A percentile compares a stretch with the other conserved stretches of the same genome.
Evolutionary conservation across 2,797 vertebrate species (phyloP).

Genomic region (Phrynocephalus vlangalii): DNA sequence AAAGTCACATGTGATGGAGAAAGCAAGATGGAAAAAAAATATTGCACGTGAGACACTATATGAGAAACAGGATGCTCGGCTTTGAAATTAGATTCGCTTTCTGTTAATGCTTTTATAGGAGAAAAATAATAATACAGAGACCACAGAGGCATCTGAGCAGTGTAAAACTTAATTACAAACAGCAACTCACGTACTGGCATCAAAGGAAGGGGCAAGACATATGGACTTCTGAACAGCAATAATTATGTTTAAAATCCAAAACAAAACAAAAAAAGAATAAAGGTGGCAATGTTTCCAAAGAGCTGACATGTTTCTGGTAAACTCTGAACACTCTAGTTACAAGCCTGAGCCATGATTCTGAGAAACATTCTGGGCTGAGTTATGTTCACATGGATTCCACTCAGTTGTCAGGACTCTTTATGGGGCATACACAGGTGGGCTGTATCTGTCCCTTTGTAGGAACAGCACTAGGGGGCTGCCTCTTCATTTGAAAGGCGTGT

Average conservation of each 20-base stretch:
- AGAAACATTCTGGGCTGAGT: slow-evolving; percentile 47
- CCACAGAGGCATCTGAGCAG: slow-evolving; percentile 66
- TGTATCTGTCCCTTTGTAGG: not conserved
- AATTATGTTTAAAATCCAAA: slow-evolving; percentile 53
- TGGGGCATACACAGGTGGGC: not conserved
- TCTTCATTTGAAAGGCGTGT: not conserved
- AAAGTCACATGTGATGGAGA: slow-evolving; percentile 52
- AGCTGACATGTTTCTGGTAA: slow-evolving; percentile 46
- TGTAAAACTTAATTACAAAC: slow-evolving; percentile 75
- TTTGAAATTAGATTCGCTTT: slow-evolving; percentile 69
- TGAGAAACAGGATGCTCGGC: slow-evolving; percentile 72
- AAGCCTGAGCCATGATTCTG: slow-evolving; percentile 53
- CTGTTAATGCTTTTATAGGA: slow-evolving; percentile 61
- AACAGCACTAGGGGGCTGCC: not conserved
- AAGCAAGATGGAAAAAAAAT: slow-evolving; percentile 67
- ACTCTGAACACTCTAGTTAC: slow-evolving; percentile 39
- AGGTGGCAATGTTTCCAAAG: slow-evolving; percentile 36
- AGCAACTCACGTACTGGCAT: slow-evolving; percentile 54
- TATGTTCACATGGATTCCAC: not conserved
- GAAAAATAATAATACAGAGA: slow-evolving; percentile 56
- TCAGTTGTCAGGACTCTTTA: slow-evolving; percentile 21
- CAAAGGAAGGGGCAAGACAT: slow-evolving; percentile 59
- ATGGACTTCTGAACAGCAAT: slow-evolving; percentile 50
- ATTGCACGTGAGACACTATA: slow-evolving; percentile 77
- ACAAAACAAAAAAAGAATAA: not conserved